Evolutionary conservation across 1,140 invertebrate genomes (phyloP).

Genomic region (Megalonaias nervosa): DNA sequence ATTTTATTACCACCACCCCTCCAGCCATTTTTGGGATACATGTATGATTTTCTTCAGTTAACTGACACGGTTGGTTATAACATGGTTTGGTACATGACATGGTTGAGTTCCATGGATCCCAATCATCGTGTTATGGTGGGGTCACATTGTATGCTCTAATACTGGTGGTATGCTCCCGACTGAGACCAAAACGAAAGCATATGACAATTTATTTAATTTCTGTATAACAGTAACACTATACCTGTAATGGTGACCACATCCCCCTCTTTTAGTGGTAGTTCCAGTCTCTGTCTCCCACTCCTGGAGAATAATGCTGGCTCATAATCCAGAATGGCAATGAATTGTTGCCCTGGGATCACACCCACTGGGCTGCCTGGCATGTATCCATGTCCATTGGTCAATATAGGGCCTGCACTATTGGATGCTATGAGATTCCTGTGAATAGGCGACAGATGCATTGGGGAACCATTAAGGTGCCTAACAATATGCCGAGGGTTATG

Average conservation of each 20-base stretch:
- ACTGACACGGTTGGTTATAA: no score
- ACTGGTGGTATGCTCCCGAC: no score
- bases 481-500: slow-evolving; percentile 17
- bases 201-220: no score
- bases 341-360: slow-evolving; percentile 19
- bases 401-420: no score
- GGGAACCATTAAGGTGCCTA: slow-evolving; percentile 20
- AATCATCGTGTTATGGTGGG: no score
- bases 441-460: slow-evolving; percentile 12
- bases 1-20: no score
- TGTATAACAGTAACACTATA: neutral
- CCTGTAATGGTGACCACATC: slow-evolving; percentile 46
- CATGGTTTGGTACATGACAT: no score
- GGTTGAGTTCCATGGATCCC: no score
- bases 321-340: slow-evolving; percentile 58
- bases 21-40: no score
- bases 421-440: neutral
- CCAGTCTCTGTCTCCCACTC: slow-evolving; percentile 52
- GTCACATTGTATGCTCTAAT: no score
- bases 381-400: neutral
- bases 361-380: neutral
- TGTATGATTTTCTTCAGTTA: no score
- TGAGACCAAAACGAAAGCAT: neutral
- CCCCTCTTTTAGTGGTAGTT: slow-evolving; percentile 58
- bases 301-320: slow-evolving; percentile 53